These are phyloP conservation scores for Cygnus atratus DNA, from an alignment of 2,113 vertebrate genomes.

Conservation along the genomic window DNA sequence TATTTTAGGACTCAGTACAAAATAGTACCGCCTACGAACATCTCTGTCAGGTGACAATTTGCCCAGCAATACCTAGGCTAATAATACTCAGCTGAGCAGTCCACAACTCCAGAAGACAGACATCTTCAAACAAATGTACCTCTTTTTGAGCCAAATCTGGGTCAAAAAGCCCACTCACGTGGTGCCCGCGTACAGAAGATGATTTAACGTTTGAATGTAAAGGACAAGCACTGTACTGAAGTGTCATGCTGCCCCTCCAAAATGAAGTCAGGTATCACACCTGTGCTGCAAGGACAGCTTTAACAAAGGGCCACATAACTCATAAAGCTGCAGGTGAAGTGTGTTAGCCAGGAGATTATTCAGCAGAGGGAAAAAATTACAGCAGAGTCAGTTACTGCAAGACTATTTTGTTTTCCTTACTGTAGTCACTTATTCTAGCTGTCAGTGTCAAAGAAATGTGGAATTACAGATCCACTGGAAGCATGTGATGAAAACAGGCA, in stretches of 20 bases:
- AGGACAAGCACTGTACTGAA: background rate
- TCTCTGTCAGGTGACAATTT: background rate
- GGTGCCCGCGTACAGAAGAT: background rate
- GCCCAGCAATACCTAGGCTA: background rate
- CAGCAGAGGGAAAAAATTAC: background rate
- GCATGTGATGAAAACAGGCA: background rate
- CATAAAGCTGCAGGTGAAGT: background rate
- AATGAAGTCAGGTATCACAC: background rate
- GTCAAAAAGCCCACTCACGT: background rate
- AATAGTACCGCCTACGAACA: background rate
- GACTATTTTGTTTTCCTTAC: background rate
- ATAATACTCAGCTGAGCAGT: background rate
- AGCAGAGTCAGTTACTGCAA: background rate
- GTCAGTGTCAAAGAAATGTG: background rate
- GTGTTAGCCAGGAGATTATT: background rate
- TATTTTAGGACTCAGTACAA: background rate
- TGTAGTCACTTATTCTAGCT: background rate
- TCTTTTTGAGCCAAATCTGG: background rate
- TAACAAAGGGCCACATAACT: accelerated
- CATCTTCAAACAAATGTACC: background rate
- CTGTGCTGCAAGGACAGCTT: background rate
- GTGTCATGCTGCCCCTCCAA: background rate
- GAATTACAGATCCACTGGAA: background rate
- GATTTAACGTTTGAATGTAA: background rate
- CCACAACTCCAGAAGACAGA: background rate